Evolutionary conservation across 2,113 vertebrate species (phyloP).

Genomic region (Poeciliopsis turrubarensis): DNA sequence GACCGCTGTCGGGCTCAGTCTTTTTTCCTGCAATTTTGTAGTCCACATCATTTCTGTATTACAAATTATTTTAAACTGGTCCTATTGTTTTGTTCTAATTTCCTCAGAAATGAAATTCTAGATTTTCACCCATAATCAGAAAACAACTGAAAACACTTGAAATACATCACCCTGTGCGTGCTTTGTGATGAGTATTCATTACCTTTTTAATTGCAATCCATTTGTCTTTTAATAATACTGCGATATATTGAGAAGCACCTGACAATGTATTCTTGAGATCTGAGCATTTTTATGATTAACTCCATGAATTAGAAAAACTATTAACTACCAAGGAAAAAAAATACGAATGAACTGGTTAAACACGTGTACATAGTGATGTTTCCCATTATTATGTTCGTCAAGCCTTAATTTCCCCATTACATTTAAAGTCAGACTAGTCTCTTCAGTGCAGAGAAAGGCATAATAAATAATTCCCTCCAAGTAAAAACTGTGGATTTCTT

Average conservation of each 20-base stretch:
- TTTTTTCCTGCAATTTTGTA: background rate
- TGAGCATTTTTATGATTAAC: background rate
- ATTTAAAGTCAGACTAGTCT: slow-evolving; percentile 13
- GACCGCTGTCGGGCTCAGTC: background rate
- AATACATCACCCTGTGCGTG: background rate
- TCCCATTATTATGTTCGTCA: background rate
- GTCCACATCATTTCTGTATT: too few species aligned
- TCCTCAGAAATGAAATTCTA: background rate
- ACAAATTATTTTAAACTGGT: background rate
- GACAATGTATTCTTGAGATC: background rate
- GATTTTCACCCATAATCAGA: background rate
- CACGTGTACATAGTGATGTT: background rate
- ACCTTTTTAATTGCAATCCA: background rate
- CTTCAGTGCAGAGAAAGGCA: background rate
- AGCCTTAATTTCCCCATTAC: background rate
- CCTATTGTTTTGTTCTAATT: background rate
- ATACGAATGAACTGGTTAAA: too few species aligned
- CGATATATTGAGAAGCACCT: background rate
- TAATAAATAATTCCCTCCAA: slow-evolving; percentile 9
- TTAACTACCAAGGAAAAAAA: too few species aligned
- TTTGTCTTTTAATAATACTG: background rate
- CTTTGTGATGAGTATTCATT: too few species aligned
- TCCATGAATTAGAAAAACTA: too few species aligned
- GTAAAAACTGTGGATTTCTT: slow-evolving; percentile 16
- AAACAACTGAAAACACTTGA: background rate